Conservation (phyloP, 2,113 vertebrate species). For the Oryzias melastigma region DNA sequence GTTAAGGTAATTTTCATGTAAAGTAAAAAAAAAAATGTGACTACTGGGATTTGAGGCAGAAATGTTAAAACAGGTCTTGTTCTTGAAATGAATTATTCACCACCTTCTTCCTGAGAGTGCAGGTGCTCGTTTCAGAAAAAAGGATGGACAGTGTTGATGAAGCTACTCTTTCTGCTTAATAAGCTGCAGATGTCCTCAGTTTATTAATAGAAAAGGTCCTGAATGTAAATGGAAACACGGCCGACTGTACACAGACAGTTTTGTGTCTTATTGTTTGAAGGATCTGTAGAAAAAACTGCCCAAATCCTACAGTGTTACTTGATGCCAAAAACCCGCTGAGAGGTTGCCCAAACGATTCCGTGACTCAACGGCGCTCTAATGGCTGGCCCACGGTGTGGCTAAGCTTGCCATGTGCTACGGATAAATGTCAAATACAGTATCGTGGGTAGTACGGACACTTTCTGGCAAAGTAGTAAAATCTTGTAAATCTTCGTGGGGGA, state of each 20-base stretch:
- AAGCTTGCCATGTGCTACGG: conserved; percentile 18
- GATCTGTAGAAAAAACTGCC: conserved; percentile 6
- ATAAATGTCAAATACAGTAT: conserved; percentile 47
- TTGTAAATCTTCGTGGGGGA: conserved; percentile 27
- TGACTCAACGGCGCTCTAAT: conserved; percentile 47
- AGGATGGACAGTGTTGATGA: conserved; percentile 24
- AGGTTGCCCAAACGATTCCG: conserved; percentile 27
- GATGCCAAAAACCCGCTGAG: conserved; percentile 11
- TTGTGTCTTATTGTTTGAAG: background rate
- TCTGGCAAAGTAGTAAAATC: conserved; percentile 23
- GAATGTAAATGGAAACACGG: background rate
- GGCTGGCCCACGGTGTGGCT: conserved; percentile 27
- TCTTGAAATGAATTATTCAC: conserved; percentile 38
- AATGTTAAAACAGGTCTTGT: conserved; percentile 13
- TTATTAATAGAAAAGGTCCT: conserved; percentile 29
- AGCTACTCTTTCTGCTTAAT: conserved; percentile 14
- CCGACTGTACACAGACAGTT: background rate
- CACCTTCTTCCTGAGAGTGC: conserved; percentile 19
- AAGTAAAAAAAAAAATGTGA: background rate
- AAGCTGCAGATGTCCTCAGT: conserved; percentile 12
- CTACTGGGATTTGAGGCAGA: background rate
- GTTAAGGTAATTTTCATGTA: background rate
- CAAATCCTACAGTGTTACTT: conserved; percentile 8
- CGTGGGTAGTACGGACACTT: conserved; percentile 18
- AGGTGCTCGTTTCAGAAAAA: conserved; percentile 28